Evolutionary conservation across 2,888 invertebrate species (phyloP), one percentile per base, ranked within the genome.

Genomic region (Drosophila atroscutellata): DNA sequence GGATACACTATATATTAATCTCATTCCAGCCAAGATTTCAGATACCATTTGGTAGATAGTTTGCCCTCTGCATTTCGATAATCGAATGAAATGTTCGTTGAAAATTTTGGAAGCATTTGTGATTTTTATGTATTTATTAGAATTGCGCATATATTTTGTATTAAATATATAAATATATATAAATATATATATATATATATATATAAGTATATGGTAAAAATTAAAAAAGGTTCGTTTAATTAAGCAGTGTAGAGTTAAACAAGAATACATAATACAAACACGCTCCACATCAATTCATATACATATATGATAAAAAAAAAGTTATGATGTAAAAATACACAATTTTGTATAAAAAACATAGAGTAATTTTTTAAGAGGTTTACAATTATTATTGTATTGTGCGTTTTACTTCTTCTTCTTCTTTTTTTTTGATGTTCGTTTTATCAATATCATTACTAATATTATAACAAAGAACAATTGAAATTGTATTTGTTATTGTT

Each of bases 91-190:
- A 30, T 49, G 26, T 15, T 56, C 18, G 13, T 26, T 20, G 49
- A 65, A 34, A 28, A 28, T 61, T 81, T 58, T 75, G 82, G 75
- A 82, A 86, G 86, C 84, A 72, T 78, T 74, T 86, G 66, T 82
- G 85, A 75, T 84, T 87, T 76, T 69, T 75, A 77, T 79, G 57
- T 73, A 69, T 85, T 85, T 85, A 85, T 87, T 85, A 87, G 86
- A 87, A 83, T 85, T 81, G 85, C 87, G 84, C 79, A 81, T 81
- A 81, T 81, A 66, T 61, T 67, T 67, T 67, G 65, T 75, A 69
- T 77, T 75, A 69, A 69, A 75, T 75, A 70, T 76, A 75, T 66
- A 61, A 45, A 67, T 79, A 64, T 61, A 68, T 32, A 57, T 72
- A 72, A 69, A 58, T 78, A 58, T 63, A 64, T 37, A 50, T 75